Evolutionary conservation across 2,888 invertebrate species (phyloP).

Genomic region (Coremacera marginata): DNA sequence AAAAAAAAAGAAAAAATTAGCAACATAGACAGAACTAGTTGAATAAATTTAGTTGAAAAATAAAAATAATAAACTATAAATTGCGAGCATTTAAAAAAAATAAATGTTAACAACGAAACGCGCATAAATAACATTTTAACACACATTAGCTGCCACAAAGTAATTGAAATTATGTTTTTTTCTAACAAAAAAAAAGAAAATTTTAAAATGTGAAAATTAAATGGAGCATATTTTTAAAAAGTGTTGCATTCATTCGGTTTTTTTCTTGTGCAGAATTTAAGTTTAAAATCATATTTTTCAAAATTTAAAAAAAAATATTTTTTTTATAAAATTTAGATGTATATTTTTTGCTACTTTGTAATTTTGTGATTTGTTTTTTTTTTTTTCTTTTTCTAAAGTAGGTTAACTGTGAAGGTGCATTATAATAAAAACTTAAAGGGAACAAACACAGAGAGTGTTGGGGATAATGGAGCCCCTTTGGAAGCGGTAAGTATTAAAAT

Average conservation of each 20-base stretch:
- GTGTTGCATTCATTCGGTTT: not conserved
- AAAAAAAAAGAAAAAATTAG: not conserved
- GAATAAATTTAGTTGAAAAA: not conserved
- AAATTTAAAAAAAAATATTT: too few species aligned
- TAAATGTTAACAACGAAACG: not conserved
- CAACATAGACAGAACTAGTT: not conserved
- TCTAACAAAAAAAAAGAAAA: slow-evolving; percentile 14
- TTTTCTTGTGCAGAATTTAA: slow-evolving; percentile 20
- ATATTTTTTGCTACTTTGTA: too few species aligned
- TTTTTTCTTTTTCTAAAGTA: slow-evolving; percentile 46
- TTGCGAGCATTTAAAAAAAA: slow-evolving; percentile 1
- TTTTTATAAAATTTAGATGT: too few species aligned
- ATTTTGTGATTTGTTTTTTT: slow-evolving; percentile 20
- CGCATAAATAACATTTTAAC: not conserved
- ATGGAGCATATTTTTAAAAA: slow-evolving; percentile 17
- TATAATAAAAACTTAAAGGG: slow-evolving; percentile 50
- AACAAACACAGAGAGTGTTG: slow-evolving; percentile 56
- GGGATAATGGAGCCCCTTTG: slow-evolving; percentile 68
- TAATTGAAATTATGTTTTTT: slow-evolving; percentile 43
- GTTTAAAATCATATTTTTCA: too few species aligned
- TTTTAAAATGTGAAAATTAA: slow-evolving; percentile 44
- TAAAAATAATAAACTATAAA: not conserved
- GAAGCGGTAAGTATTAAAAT: slow-evolving; percentile 63
- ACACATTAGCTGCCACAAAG: slow-evolving; percentile 14
- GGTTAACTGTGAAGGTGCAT: slow-evolving; percentile 47